A percentile compares a stretch with the other conserved stretches of the same genome.
phyloP scores from a whole-genome alignment of 1,140 invertebrate species.

The Bombus vancouverensis region DNA sequence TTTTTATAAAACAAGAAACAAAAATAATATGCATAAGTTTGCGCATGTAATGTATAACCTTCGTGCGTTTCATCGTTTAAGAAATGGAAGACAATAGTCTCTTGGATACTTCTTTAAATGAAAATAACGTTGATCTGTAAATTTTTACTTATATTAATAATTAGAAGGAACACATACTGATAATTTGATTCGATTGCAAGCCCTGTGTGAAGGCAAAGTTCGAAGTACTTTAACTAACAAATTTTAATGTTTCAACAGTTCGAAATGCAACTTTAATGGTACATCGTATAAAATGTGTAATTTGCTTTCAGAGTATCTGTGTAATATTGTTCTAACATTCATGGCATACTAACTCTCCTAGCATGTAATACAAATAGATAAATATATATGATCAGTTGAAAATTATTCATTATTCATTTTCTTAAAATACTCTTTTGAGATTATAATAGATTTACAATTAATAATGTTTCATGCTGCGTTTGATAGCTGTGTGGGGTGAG shows the following conservation, averaged over 20 bases:
- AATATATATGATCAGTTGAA: slow-evolving; percentile 23
- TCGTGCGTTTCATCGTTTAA: background rate
- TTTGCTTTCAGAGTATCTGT: slow-evolving; percentile 22
- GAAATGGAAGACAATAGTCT: background rate
- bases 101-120: background rate
- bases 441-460: slow-evolving; percentile 78
- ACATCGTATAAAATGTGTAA: slow-evolving; percentile 22
- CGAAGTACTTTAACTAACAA: slow-evolving; percentile 12
- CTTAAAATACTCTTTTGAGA: slow-evolving; percentile 58
- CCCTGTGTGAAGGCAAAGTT: background rate
- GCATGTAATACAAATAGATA: slow-evolving; percentile 56
- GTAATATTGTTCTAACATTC: slow-evolving; percentile 6
- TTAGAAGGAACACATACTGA: background rate
- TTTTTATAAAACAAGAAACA: background rate
- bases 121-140: slow-evolving; percentile 1
- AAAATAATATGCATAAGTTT: background rate
- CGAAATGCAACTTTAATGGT: background rate
- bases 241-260: slow-evolving; percentile 10
- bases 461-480: slow-evolving; percentile 82
- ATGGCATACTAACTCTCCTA: slow-evolving; percentile 24
- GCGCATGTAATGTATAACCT: no score
- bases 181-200: slow-evolving; percentile 26
- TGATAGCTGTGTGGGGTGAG: slow-evolving; percentile 80
- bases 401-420: slow-evolving; percentile 25
- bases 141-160: background rate